Evolutionary conservation across 2,113 vertebrate species (phyloP), one percentile per base, ranked within the genome.

Genomic region (Phoxinus phoxinus): DNA sequence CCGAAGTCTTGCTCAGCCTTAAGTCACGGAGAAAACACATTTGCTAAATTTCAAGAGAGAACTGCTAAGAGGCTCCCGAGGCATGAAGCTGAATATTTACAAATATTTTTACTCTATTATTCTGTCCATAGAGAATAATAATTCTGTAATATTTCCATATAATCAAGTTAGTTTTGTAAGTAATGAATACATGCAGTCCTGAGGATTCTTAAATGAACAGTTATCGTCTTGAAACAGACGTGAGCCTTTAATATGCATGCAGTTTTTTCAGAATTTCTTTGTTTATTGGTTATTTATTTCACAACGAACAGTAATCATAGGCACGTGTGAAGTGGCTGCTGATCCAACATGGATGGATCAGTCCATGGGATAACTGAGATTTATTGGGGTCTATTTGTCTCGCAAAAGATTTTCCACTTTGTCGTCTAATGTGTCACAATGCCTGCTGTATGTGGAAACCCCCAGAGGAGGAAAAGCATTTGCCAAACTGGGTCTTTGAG

Each of bases 401-500:
- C 56, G 44, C 35, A 51, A 48, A 46, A 65, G 59, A 44, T 81
- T 48, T 51, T 30, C 61, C 44, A 35, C 25, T 65, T 58, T 75
- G 83, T 85, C 82, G 56, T 58, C 61, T 67, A 73, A 80, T 80
- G 53, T 61, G 23, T 73, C 25, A 81, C 77, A 58, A 59, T 85
- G 78, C 27, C 46, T 67, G 32, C 19, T n/a, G 27, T 32, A 82
- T 61, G 74, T 82, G 91, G 90, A 17, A 89, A 56, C 82, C 81
- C 77, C 80, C 6, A n/a, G 41, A 30, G 48, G 15, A 1, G 13
- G 74, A 89, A 89, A 87, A 61, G 77, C 78, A 2, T 44, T 67
- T 83, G 86, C 82, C 87, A 75, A 71, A 27, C 84, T 80, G 19
- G 85, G 85, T 90, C 86, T 92, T 86, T 76, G 30, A 92, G 91